A percentile compares a stretch with the other conserved stretches of the same genome.
These are phyloP conservation scores for Aplysina aerophoba DNA, from an alignment of 37 sponge, comb jelly and placozoan species.

Conservation along the genomic window DNA sequence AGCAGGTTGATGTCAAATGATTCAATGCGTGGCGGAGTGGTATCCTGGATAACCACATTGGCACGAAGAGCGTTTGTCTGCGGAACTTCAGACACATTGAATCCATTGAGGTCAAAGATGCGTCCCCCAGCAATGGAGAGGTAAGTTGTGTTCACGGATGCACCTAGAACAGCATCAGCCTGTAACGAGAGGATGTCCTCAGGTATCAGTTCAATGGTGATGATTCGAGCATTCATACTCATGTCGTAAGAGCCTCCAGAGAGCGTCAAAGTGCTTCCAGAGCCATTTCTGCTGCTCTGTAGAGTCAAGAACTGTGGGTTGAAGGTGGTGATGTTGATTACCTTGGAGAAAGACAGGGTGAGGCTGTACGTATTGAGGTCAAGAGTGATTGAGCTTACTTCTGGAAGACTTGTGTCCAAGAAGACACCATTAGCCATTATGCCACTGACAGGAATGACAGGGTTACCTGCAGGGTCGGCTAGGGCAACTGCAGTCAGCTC, in stretches of 20 bases:
- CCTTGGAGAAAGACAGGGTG: constrained; percentile 71
- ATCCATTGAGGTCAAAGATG: constrained; percentile 69
- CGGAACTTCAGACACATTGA: constrained; percentile 64
- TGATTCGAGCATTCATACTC: not conserved
- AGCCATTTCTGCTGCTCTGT: constrained; percentile 47
- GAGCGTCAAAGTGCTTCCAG: constrained; percentile 6
- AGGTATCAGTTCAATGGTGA: constrained; percentile 31
- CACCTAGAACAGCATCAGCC: constrained; percentile 52
- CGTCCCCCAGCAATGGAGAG: constrained; percentile 51
- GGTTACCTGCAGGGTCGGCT: constrained; percentile 66
- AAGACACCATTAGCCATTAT: constrained; percentile 58
- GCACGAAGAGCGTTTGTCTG: constrained; percentile 65
- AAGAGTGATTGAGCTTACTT: constrained; percentile 63
- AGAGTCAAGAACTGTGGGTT: constrained; percentile 61
- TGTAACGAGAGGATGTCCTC: constrained; percentile 36
- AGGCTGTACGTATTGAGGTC: constrained; percentile 70
- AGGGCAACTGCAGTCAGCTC: constrained; percentile 44
- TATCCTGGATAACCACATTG: constrained; percentile 50
- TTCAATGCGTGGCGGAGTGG: constrained; percentile 58
- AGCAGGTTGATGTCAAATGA: constrained; percentile 68
- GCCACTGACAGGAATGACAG: constrained; percentile 8
- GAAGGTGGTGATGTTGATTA: constrained; percentile 67
- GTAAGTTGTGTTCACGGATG: constrained; percentile 61
- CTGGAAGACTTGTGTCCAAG: constrained; percentile 70
- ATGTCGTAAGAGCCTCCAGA: constrained; percentile 16